Base-by-base conservation (phyloP, 2,797 vertebrate species). In the Telmatherina bonti region DNA sequence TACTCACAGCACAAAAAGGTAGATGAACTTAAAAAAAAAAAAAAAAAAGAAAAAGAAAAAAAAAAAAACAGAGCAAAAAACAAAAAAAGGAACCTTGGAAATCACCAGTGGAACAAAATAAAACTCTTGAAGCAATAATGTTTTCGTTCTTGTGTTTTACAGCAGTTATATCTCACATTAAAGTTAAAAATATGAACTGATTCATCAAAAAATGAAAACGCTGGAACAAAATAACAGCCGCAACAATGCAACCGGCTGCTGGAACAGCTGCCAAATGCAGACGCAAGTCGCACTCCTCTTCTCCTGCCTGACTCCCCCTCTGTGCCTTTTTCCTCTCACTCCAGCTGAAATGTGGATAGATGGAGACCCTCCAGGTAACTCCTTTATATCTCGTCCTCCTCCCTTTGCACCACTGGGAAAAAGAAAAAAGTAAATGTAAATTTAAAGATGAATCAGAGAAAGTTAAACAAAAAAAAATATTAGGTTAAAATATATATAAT, bases 221-320 rank as follows among this genome's bases (percentile, higher is more conserved):
- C 86, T 74, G 76, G 67, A 87, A 91, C 65, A 9, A 82, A 91
- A 79, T 51, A 74, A 91, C 87, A 81, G 86, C 82, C 75, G n/a
- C 36, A 22, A 69, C 84, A 83, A 86, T 60, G 78, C 88, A 89
- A 83, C 68, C 45, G 87, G 89, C 92, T 89, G 91, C 90, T 93
- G 90, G 88, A 91, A 90, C 91, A 92, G 93, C 91, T 92, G 93
- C 91, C 91, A 85, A 83, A 87, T 93, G 92, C 90, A 94, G 91
- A 91, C 69, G 78, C 79, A 74, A 91, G 87, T 77, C 73, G 79
- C 75, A 70, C 87, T 89, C 87, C 76, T 81, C 64, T 70, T 86
- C 82, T 84, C 82, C 79, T 76, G 81, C 70, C 77, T 77, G 88
- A 83, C 81, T 78, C 86, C 82, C 84, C 65, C 76, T 83, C 62